Percentiles rank a stretch among this genome's conserved stretches.
Evolutionary conservation across 2,797 vertebrate species (phyloP).

Genomic region (Staurois parvus): DNA sequence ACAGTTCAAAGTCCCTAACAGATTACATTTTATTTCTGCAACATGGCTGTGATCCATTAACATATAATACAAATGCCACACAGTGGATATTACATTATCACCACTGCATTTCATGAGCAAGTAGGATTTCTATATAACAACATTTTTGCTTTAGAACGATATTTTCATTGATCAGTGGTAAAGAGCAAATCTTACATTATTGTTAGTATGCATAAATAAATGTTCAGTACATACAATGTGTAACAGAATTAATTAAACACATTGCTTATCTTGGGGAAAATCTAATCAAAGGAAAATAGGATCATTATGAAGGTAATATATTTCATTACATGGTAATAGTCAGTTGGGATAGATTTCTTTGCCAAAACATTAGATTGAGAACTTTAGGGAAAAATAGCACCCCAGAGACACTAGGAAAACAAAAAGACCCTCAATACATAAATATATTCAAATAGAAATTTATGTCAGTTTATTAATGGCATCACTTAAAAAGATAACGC

Average conservation of each 20-base stretch:
- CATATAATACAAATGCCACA: too few relatives aligned
- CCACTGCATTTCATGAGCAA: too few relatives aligned
- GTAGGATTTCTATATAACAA: not conserved
- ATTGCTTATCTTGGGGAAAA: conserved; percentile 23
- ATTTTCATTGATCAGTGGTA: not conserved
- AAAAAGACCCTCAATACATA: conserved; percentile 71
- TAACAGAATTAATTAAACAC: conserved; percentile 26
- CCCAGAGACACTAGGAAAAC: conserved; percentile 77
- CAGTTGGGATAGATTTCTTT: conserved; percentile 35
- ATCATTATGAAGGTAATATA: conserved; percentile 53
- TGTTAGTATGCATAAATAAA: conserved; percentile 22
- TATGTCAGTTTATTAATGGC: conserved; percentile 79
- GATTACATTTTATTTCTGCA: too few relatives aligned
- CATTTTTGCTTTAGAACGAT: not conserved
- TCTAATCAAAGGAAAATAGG: conserved; percentile 38
- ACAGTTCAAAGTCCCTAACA: too few relatives aligned
- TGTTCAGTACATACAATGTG: conserved; percentile 3
- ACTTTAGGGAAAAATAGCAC: conserved; percentile 71
- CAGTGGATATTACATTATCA: too few relatives aligned
- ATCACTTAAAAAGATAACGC: conserved; percentile 79
- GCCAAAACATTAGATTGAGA: conserved; percentile 69
- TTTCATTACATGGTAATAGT: conserved; percentile 51
- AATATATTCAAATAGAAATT: conserved; percentile 75
- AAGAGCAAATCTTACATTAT: not conserved
- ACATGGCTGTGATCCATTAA: too few relatives aligned